Base-by-base conservation (phyloP, 2,797 vertebrate genomes). In the Lithobates pipiens region DNA sequence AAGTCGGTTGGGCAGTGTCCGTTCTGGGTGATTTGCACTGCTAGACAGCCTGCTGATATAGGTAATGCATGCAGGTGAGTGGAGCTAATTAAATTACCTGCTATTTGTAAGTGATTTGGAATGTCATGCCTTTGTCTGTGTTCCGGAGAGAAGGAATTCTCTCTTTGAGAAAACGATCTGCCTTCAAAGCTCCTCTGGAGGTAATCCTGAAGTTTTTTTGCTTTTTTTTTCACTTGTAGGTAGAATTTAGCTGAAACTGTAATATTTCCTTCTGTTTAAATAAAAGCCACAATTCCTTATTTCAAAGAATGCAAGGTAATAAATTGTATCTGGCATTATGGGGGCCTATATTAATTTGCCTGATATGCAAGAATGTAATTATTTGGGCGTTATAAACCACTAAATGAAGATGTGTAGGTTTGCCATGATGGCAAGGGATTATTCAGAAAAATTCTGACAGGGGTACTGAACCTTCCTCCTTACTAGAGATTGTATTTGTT, bases 181-280 rank as follows among this genome's bases (percentile, higher is more conserved):
- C 82, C 87, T 91, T 91, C 88, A 90, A 89, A 89, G 90, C 76
- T 68, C n/a, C 65, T 69, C 23, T 67, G 82, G 86, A 79, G 70
- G 39, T 90, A 88, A 90, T 87, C 88, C 89, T 15, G 54, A 25
- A 10, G n/a, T n/a, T 69, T 70, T 82, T 80, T 46, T 73, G 68
- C 70, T 76, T 85, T 39, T 76, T 72, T 75, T 76, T 85, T 73
- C 39, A 34, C 10, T 46, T 27, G 27, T 69, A 68, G 67, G 29
- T 36, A 39, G 34, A 80, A 65, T 76, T 70, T 54, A 36, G 11
- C 46, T 65, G n/a, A 65, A 79, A 44, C 21, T 25, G 32, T 9
- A 67, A n/a, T 68, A 10, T 11, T 72, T 29, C 21, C 65, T 44
- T 29, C 23, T 42, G 2, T 8, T 32, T 46, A 9, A 32, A 65